Conservation (phyloP, 2,113 vertebrate genomes). For the Opisthocomus hoazin region DNA sequence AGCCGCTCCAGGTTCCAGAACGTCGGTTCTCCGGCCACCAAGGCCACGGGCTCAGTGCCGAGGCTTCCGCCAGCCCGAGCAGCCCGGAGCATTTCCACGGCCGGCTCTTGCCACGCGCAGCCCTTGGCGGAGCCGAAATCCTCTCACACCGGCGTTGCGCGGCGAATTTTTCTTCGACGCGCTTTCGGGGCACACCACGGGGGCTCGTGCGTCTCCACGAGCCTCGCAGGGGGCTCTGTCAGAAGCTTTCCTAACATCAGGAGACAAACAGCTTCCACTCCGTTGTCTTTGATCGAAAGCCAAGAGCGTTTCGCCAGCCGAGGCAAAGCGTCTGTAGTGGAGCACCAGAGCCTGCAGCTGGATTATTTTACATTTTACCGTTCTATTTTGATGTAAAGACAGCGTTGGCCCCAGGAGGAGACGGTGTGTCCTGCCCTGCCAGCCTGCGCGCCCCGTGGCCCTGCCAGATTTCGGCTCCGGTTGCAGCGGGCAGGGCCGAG, state of each 20-base stretch:
- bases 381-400: conserved; percentile 7
- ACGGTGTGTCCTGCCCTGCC: neutral
- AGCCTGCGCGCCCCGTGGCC: neutral
- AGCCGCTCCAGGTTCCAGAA: too few relatives aligned
- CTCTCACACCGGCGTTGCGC: neutral
- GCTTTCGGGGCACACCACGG: neutral
- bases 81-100: too few relatives aligned
- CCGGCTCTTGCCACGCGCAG: fast-evolving
- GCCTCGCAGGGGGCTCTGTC: neutral
- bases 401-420: neutral
- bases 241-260: conserved; percentile 23
- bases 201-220: neutral
- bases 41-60: too few relatives aligned
- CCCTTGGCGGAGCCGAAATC: neutral
- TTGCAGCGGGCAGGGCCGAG: neutral
- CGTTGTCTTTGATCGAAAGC: conserved; percentile 41
- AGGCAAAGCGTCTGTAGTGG: neutral
- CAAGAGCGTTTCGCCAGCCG: conserved; percentile 43
- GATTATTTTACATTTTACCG: neutral
- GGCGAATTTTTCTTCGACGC: neutral
- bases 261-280: conserved; percentile 22
- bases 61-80: too few relatives aligned
- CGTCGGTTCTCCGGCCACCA: too few relatives aligned
- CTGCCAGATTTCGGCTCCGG: neutral
- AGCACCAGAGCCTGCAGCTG: neutral